These are phyloP conservation scores for Tribolium freemani DNA, from an alignment of 2,888 invertebrate species.

Conservation along the genomic window DNA sequence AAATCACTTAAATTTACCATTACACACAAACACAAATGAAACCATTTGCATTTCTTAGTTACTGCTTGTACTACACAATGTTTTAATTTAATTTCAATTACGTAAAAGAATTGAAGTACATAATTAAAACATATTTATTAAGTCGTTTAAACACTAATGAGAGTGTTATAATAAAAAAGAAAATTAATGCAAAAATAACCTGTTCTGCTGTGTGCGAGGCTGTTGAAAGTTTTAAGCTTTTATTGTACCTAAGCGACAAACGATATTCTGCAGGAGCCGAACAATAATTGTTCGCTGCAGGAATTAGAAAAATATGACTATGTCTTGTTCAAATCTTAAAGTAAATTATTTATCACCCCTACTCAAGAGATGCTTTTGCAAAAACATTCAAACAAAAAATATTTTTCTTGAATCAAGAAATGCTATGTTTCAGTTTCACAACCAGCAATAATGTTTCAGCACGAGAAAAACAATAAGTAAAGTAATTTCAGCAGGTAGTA, in stretches of 20 bases:
- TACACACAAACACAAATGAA: background rate
- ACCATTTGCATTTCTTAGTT: background rate
- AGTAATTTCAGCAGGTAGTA: too few species aligned
- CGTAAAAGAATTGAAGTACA: background rate
- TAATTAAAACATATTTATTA: conserved; percentile 36
- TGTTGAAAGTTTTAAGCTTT: conserved; percentile 20
- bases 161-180: conserved; percentile 31
- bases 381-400: too few species aligned
- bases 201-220: conserved; percentile 2
- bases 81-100: conserved; percentile 29
- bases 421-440: too few species aligned
- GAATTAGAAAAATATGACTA: background rate
- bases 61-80: background rate
- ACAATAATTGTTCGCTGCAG: background rate
- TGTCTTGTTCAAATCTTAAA: too few species aligned
- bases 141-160: conserved; percentile 35
- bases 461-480: too few species aligned
- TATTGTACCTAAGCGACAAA: conserved; percentile 16
- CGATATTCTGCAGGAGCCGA: background rate
- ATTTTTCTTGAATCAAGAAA: too few species aligned
- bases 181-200: conserved; percentile 42
- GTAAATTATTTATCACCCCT: too few species aligned
- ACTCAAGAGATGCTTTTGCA: too few species aligned
- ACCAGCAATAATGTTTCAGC: too few species aligned
- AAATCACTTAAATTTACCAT: conserved; percentile 10